Conservation (phyloP, 37 sponge, comb jelly and placozoan genomes). For the Tethya wilhelma region DNA sequence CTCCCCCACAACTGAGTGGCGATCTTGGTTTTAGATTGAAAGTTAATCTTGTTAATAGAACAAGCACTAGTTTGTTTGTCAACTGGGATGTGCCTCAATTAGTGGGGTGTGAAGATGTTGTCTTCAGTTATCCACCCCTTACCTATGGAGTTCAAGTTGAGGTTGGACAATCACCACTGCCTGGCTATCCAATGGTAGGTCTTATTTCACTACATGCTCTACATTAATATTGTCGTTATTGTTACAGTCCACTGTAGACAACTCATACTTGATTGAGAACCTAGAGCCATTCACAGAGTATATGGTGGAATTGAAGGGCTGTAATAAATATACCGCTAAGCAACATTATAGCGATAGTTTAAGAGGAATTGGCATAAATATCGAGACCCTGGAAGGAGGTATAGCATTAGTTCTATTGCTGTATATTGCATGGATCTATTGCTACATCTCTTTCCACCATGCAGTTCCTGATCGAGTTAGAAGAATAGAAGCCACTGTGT, state of each 20-base stretch:
- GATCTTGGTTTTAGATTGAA: too few species aligned
- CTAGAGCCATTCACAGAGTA: neutral
- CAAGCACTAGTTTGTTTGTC: neutral
- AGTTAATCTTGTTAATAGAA: neutral
- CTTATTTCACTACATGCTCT: too few species aligned
- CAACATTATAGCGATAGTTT: neutral
- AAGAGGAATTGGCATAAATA: neutral
- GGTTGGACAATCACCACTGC: neutral
- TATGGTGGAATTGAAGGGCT: neutral
- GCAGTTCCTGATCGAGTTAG: neutral
- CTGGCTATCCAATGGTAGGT: too few species aligned
- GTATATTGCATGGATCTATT: neutral
- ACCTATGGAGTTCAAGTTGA: neutral
- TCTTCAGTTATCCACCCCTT: constrained; percentile 7
- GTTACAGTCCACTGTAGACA: too few species aligned
- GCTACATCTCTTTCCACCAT: neutral
- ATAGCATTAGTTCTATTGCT: neutral
- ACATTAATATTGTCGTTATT: too few species aligned
- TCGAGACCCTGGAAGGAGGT: constrained; percentile 14
- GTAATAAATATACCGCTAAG: neutral
- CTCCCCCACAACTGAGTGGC: too few species aligned
- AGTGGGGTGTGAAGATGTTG: neutral
- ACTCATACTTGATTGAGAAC: neutral
- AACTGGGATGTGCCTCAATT: neutral
- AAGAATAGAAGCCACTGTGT: neutral